Conservation (phyloP, 2,797 vertebrate species). For the Propithecus perrieri region DNA sequence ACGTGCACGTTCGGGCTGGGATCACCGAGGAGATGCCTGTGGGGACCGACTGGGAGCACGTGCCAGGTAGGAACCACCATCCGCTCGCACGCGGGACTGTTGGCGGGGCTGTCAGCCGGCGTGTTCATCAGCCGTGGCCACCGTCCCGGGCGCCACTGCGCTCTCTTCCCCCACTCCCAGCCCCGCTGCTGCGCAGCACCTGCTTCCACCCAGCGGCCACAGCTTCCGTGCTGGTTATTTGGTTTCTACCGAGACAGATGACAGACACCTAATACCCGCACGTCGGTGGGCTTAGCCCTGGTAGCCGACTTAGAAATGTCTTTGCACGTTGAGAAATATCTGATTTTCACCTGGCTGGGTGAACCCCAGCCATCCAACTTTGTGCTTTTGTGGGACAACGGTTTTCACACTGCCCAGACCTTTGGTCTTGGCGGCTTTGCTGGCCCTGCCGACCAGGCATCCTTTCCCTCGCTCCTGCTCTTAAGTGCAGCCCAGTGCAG, state of each 20-base stretch:
- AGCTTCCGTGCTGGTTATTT: too few species aligned
- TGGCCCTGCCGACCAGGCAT: accelerated
- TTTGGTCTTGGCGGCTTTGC: accelerated
- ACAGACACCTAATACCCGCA: too few species aligned
- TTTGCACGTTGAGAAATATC: too few species aligned
- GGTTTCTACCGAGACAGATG: too few species aligned
- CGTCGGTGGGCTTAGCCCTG: too few species aligned
- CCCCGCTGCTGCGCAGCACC: neutral
- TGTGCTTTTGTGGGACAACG: accelerated
- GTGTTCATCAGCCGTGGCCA: neutral
- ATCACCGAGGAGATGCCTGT: conserved; percentile 98
- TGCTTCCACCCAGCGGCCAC: neutral
- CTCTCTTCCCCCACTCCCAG: neutral
- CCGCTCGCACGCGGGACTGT: neutral
- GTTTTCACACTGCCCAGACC: neutral
- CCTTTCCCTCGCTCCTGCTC: neutral
- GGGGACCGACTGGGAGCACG: conserved; percentile 95
- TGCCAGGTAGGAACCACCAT: conserved; percentile 89
- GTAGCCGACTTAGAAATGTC: too few species aligned
- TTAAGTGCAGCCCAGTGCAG: neutral
- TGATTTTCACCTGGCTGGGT: too few species aligned
- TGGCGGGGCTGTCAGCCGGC: neutral
- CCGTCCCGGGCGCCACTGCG: neutral
- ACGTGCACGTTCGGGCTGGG: conserved; percentile 92
- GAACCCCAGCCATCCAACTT: neutral